phyloP scores from a whole-genome alignment of 2,797 vertebrate species.

The Fringilla coelebs region DNA sequence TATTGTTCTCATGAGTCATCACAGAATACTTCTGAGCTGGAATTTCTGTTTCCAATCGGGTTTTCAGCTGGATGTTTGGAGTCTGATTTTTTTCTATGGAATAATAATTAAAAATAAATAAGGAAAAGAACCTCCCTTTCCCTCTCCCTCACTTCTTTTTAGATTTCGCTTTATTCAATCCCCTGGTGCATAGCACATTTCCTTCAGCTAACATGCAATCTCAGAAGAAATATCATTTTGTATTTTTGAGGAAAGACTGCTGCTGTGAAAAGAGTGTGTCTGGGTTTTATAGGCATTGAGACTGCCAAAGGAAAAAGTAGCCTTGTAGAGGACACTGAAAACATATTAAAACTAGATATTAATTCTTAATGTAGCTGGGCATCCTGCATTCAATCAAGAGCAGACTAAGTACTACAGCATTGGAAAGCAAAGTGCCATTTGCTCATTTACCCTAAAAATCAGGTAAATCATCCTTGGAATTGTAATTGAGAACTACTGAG shows the following conservation, averaged over 20 bases:
- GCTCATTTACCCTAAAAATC: not conserved
- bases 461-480: not conserved
- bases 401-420: not conserved
- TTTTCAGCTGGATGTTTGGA: conserved; percentile 1
- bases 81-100: not conserved
- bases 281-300: not conserved
- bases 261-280: not conserved
- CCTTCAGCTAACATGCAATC: not conserved
- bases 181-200: not conserved
- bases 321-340: not conserved
- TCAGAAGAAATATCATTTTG: conserved; percentile 1
- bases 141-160: not conserved
- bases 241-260: not conserved
- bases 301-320: not conserved
- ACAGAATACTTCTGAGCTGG: not conserved
- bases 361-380: not conserved
- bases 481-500: not conserved
- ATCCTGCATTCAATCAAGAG: conserved; percentile 11
- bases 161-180: conserved; percentile 41
- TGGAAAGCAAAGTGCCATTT: conserved; percentile 7
- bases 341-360: conserved; percentile 18
- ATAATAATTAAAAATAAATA: not conserved
- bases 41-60: conserved; percentile 47
- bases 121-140: not conserved
- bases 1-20: conserved; percentile 43